Percentiles rank a stretch among this genome's conserved stretches.
Conservation (phyloP, 1,140 invertebrate species). For the Apocrypta bakeri region DNA sequence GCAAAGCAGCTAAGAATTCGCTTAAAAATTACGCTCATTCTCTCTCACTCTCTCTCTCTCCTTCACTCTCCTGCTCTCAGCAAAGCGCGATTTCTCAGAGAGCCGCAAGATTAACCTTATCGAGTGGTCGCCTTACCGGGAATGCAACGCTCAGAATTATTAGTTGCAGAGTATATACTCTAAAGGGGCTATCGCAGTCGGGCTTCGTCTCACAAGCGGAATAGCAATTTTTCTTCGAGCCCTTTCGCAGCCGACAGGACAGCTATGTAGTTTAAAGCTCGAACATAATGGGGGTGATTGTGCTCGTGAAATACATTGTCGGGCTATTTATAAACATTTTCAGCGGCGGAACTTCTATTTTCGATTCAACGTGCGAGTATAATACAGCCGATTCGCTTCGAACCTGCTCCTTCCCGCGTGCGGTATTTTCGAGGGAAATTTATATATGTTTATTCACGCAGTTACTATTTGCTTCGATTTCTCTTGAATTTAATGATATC, state of each 20-base stretch:
- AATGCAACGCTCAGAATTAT: slow-evolving; percentile 25
- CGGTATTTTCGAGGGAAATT: not conserved
- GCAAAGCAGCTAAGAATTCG: not conserved
- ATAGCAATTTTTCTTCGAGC: not conserved
- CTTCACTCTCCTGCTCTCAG: too few species aligned
- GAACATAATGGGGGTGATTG: not conserved
- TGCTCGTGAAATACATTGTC: not conserved
- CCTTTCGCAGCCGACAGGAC: not conserved
- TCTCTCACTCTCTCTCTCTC: too few species aligned
- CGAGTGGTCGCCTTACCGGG: slow-evolving; percentile 25
- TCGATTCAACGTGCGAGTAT: not conserved
- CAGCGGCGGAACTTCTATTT: not conserved
- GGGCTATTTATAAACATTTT: not conserved
- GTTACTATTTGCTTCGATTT: too few species aligned
- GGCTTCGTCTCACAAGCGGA: slow-evolving; percentile 6
- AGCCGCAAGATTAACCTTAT: slow-evolving; percentile 37
- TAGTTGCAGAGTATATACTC: not conserved
- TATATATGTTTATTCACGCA: too few species aligned
- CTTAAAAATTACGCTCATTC: slow-evolving; percentile 1
- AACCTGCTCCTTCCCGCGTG: not conserved
- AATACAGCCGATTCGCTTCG: too few species aligned
- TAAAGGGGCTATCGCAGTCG: not conserved
- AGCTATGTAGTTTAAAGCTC: not conserved
- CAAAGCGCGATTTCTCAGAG: not conserved
- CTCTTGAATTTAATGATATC: too few species aligned